These are phyloP conservation scores for Drosophila seguyi DNA, from an alignment of 1,140 invertebrate genomes.

Conservation along the genomic window DNA sequence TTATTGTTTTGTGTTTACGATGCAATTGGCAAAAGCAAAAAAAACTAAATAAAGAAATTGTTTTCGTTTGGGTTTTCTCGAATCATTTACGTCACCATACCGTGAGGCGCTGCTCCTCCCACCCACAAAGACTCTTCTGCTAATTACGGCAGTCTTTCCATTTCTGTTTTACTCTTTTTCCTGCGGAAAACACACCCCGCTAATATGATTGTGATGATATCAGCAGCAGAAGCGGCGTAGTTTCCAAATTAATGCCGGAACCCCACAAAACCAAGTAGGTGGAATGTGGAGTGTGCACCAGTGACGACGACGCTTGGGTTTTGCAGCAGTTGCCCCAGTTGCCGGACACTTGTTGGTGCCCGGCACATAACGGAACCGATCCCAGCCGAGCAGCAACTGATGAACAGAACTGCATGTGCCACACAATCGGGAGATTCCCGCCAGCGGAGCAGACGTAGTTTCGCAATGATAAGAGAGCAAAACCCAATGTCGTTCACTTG, in stretches of 20 bases:
- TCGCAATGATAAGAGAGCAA: slow-evolving; percentile 38
- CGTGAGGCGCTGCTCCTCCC: not conserved
- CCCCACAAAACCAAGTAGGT: slow-evolving; percentile 20
- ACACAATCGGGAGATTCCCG: slow-evolving; percentile 16
- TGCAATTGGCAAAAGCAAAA: slow-evolving; percentile 5
- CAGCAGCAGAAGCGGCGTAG: not conserved
- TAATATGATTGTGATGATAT: slow-evolving; percentile 2
- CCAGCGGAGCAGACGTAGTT: not conserved
- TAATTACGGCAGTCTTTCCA: slow-evolving; percentile 17
- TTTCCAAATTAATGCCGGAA: slow-evolving; percentile 27
- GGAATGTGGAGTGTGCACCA: slow-evolving; percentile 13
- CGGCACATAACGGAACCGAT: slow-evolving; percentile 60
- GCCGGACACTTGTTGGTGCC: slow-evolving; percentile 36
- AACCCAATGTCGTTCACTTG: slow-evolving; percentile 23
- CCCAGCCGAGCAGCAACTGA: not conserved
- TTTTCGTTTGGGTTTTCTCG: slow-evolving; percentile 6
- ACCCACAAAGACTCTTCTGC: slow-evolving; percentile 29
- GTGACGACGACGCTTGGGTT: not conserved
- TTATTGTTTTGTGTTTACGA: slow-evolving; percentile 32
- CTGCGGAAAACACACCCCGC: slow-evolving; percentile 3
- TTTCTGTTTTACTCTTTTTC: slow-evolving; percentile 12
- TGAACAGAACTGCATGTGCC: slow-evolving; percentile 18
- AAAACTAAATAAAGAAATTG: slow-evolving; percentile 14
- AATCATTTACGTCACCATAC: slow-evolving; percentile 23
- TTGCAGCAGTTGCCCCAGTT: slow-evolving; percentile 34